A percentile compares a stretch with the other conserved stretches of the same genome.
Conservation (phyloP, 2,113 vertebrate genomes). For the Psilopogon haemacephalus region DNA sequence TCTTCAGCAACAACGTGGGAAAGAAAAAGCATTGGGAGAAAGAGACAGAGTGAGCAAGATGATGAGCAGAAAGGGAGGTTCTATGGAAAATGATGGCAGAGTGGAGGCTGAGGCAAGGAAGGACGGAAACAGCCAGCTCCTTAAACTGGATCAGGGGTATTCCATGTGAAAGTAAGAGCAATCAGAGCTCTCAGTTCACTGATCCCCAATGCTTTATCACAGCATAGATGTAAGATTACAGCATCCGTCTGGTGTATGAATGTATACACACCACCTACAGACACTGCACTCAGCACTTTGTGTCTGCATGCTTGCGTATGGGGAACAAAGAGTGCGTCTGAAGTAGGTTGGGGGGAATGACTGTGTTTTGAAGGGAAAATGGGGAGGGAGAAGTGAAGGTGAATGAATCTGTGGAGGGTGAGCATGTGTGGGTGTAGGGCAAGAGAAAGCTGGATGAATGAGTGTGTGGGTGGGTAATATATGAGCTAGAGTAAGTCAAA, state of each 20-base stretch:
- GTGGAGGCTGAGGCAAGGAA: background rate
- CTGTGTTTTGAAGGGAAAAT: background rate
- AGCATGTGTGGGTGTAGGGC: background rate
- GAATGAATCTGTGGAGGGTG: slow-evolving; percentile 35
- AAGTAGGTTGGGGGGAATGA: background rate
- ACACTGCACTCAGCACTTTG: background rate
- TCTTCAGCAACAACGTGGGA: background rate
- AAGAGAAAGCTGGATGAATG: slow-evolving; percentile 45
- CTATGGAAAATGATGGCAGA: background rate
- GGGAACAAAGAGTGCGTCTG: background rate
- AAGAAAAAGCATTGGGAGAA: background rate
- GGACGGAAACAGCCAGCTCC: background rate
- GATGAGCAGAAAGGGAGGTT: background rate
- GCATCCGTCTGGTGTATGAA: background rate
- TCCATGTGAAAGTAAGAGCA: background rate
- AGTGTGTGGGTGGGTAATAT: slow-evolving; percentile 22
- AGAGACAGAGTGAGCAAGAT: background rate
- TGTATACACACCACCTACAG: background rate
- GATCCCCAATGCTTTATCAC: slow-evolving; percentile 31
- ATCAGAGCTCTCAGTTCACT: slow-evolving; percentile 16
- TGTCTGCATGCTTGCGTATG: background rate
- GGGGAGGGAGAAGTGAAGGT: background rate
- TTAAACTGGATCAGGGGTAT: slow-evolving; percentile 8
- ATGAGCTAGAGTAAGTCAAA: slow-evolving; percentile 31
- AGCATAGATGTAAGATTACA: slow-evolving; percentile 40